Base-by-base conservation (phyloP, 2,113 vertebrate genomes). In the Microtus ochrogaster region DNA sequence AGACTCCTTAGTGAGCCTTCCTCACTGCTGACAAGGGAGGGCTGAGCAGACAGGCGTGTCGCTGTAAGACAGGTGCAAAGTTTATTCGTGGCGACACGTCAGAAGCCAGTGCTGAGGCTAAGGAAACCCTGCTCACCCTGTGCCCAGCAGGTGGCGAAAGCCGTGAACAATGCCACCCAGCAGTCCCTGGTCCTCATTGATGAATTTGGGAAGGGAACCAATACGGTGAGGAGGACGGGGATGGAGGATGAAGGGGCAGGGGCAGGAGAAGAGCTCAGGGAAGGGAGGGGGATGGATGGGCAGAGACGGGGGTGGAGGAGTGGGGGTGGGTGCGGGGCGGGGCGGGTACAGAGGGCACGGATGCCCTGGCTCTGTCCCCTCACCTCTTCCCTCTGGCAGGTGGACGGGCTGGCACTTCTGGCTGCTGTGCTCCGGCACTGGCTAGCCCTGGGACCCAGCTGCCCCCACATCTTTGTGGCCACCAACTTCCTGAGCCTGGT, bases 171-270 rank as follows among this genome's bases (percentile, higher is more conserved):
- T 95, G 99, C 99, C 97, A 99, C 99, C 2, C 99, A 99, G 79
- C 99, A 97, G 90, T 99, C 99, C 24, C 98, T 99, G 95, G 99
- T 99, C 88, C 99, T 99, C 83, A 99, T 99, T 49, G 99, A 99
- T 98, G 99, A 99, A 97, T 99, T 99, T 97, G 99, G 99, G 97
- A 99, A 99, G 98, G 99, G 99, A 89, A 99, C 99, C 87, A 99
- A 99, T 98, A 99, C 99, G 61, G 98, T 99, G 98, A 99, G 99
- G 79, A 84, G 58, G 36, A 39, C 1, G 44, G 33, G 89, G 52
- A 33, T 10, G 16, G 28, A 68, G 44, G 65, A 12, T 8, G 52
- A n/a, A 88, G 63, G 39, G 10, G 3, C 28, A 86, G 41, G 24
- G 12, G n/a, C 49, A 49, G 49, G 74, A 72, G 21, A 24, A 78